A percentile compares a stretch with the other conserved stretches of the same genome.
phyloP scores from a whole-genome alignment of 2,113 vertebrate species.

The Heterotis niloticus region DNA sequence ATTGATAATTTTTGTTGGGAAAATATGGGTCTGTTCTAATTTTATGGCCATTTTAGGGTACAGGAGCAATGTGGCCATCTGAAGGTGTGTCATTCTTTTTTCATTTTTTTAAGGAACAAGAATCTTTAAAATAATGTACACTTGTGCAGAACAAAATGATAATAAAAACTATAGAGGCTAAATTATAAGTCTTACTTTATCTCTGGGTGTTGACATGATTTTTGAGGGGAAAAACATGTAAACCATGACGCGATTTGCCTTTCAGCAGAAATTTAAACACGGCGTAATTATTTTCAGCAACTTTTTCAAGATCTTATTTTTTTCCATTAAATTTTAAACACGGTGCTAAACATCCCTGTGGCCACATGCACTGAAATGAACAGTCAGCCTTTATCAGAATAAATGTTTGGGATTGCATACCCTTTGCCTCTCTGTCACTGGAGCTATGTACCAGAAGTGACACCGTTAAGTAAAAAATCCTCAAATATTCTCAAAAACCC shows the following conservation, averaged over 20 bases:
- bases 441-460: neutral
- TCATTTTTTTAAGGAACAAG: too few species aligned
- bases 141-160: too few species aligned
- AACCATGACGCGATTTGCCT: neutral
- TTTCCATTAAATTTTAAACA: neutral
- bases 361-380: conserved; percentile 9
- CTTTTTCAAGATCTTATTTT: neutral
- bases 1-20: too few species aligned
- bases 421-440: conserved; percentile 14
- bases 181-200: too few species aligned
- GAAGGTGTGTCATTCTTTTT: too few species aligned
- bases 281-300: neutral
- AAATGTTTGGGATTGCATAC: conserved; percentile 7
- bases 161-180: too few species aligned
- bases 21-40: too few species aligned
- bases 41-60: too few species aligned
- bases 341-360: conserved; percentile 15
- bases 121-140: too few species aligned
- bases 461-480: neutral
- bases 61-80: too few species aligned
- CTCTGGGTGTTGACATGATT: too few species aligned
- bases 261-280: neutral
- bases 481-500: neutral
- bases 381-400: conserved; percentile 2
- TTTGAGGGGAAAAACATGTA: neutral